Evolutionary conservation across 2,888 invertebrate genomes (phyloP).

Genomic region (Quadriops clusia): DNA sequence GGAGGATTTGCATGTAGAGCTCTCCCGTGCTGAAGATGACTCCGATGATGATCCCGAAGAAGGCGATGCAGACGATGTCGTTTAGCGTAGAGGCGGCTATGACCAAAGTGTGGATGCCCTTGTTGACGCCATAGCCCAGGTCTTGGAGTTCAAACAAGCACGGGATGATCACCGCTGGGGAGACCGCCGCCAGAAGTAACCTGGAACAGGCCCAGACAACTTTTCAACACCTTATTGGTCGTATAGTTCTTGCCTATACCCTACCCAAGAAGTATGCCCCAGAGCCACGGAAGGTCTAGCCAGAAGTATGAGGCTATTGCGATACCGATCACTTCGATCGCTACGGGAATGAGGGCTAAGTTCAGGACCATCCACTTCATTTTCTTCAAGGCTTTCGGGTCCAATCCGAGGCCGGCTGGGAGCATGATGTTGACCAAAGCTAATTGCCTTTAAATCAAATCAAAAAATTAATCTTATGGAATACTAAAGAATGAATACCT

Average conservation of each 20-base stretch:
- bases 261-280: slow-evolving; percentile 45
- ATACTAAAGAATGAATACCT: slow-evolving; percentile 4
- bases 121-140: slow-evolving; percentile 52
- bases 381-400: slow-evolving; percentile 43
- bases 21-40: slow-evolving; percentile 51
- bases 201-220: slow-evolving; percentile 29
- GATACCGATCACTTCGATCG: slow-evolving; percentile 43
- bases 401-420: slow-evolving; percentile 52
- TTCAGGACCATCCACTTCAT: slow-evolving; percentile 43
- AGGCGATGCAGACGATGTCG: slow-evolving; percentile 62
- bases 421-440: slow-evolving; percentile 53
- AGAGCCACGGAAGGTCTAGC: slow-evolving; percentile 48
- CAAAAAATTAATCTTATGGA: slow-evolving; percentile 3
- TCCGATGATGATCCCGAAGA: slow-evolving; percentile 56
- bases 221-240: slow-evolving; percentile 22
- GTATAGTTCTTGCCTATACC: slow-evolving; percentile 17
- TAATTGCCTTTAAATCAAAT: slow-evolving; percentile 38
- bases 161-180: slow-evolving; percentile 64
- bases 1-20: slow-evolving; percentile 35
- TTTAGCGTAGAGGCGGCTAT: slow-evolving; percentile 61
- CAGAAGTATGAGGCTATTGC: slow-evolving; percentile 42
- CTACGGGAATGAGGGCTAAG: slow-evolving; percentile 47
- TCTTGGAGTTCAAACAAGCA: slow-evolving; percentile 51
- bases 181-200: slow-evolving; percentile 53
- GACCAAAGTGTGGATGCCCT: slow-evolving; percentile 63